These are phyloP conservation scores for Melieria picta DNA, from an alignment of 2,888 invertebrate genomes.

Conservation along the genomic window DNA sequence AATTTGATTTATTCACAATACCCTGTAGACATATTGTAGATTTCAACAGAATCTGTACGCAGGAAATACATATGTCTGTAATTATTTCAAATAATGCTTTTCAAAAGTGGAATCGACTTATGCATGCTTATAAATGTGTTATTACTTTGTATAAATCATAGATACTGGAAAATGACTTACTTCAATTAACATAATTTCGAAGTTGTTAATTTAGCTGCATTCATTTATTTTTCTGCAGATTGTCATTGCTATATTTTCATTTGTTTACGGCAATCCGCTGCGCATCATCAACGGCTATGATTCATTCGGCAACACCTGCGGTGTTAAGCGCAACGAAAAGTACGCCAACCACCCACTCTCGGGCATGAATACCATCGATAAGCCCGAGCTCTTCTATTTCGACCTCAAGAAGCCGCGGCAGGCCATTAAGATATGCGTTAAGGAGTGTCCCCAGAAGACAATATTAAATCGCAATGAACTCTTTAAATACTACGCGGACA, in stretches of 20 bases:
- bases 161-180: no score
- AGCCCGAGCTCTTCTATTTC: conserved; percentile 85
- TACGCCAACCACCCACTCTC: conserved; percentile 79
- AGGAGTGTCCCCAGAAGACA: conserved; percentile 80
- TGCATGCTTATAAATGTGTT: neutral
- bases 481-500: conserved; percentile 76
- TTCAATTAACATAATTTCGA: no score
- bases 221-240: conserved; percentile 68
- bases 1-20: no score
- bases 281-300: conserved; percentile 91
- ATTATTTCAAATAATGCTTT: neutral
- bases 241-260: conserved; percentile 85
- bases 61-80: no score
- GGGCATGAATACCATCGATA: conserved; percentile 82
- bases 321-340: conserved; percentile 80
- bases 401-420: conserved; percentile 79
- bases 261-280: conserved; percentile 87
- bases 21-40: no score
- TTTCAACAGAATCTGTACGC: no score
- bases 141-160: no score
- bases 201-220: no score
- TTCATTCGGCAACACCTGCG: conserved; percentile 95
- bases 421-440: conserved; percentile 89
- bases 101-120: neutral
- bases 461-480: conserved; percentile 75